Percentiles rank a stretch among this genome's conserved stretches.
phyloP scores from a whole-genome alignment of 2,113 vertebrate species.

The Nipponia nippon region DNA sequence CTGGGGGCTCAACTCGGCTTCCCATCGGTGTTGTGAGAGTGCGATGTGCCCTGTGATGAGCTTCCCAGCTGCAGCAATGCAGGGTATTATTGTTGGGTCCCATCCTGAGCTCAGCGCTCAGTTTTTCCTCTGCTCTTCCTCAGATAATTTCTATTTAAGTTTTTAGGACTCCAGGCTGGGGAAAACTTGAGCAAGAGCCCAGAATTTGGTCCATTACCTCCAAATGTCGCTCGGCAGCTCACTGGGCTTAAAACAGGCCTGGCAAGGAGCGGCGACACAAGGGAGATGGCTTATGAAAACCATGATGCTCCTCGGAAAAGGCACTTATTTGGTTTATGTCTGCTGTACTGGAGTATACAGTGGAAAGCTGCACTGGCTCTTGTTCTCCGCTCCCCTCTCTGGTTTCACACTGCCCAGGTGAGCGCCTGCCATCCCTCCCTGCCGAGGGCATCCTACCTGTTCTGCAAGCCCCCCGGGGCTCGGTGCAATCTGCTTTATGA shows the following conservation, averaged over 20 bases:
- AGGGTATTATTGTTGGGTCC: conserved; percentile 35
- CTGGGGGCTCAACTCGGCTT: not conserved
- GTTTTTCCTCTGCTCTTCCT: conserved; percentile 47
- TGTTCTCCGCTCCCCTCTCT: not conserved
- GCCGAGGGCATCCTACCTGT: not conserved
- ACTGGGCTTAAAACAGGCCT: not conserved
- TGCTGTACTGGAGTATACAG: not conserved
- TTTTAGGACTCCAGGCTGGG: not conserved
- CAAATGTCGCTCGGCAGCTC: not conserved
- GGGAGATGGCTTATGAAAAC: not conserved
- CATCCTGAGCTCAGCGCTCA: conserved; percentile 1
- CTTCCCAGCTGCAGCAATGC: not conserved
- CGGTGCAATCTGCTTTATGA: not conserved
- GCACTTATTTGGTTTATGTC: conserved; percentile 39
- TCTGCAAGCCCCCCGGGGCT: not conserved
- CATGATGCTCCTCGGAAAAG: not conserved
- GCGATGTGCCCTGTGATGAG: not conserved
- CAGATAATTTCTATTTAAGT: conserved; percentile 13
- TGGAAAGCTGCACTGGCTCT: not conserved
- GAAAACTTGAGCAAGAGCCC: conserved; percentile 46
- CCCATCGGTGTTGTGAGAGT: rapidly evolving
- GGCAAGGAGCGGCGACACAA: not conserved
- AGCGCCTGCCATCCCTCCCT: not conserved
- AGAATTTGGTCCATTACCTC: not conserved
- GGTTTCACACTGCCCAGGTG: not conserved